phyloP scores from a whole-genome alignment of 2,113 vertebrate species.

The Anguilla japonica region DNA sequence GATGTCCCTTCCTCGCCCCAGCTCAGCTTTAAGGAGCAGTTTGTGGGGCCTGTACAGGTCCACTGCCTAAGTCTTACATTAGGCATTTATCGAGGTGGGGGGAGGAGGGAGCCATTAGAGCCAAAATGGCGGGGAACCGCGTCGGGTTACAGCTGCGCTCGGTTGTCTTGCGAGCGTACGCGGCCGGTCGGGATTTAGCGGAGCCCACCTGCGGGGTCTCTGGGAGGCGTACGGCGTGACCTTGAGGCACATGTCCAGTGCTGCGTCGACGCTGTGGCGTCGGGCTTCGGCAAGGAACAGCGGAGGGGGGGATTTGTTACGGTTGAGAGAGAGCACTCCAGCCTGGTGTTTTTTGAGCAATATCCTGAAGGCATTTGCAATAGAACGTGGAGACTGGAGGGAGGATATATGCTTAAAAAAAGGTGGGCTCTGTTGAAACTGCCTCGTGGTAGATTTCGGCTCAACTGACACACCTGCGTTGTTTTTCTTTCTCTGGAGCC shows the following conservation, averaged over 20 bases:
- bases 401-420: neutral
- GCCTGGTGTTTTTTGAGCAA: neutral
- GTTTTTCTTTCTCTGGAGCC: neutral
- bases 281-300: neutral
- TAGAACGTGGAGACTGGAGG: neutral
- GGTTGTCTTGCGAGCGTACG: neutral
- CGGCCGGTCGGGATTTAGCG: neutral
- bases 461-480: neutral
- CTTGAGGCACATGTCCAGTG: neutral
- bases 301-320: neutral
- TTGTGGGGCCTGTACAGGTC: no score
- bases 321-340: neutral
- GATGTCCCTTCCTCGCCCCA: no score
- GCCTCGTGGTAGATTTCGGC: neutral
- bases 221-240: neutral
- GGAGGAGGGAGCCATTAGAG: neutral
- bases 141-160: neutral
- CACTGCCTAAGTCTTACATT: neutral
- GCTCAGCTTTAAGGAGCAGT: neutral
- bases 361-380: neutral
- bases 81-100: neutral
- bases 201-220: neutral
- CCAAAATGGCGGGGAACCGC: neutral
- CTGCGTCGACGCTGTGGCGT: neutral
- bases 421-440: neutral